Evolutionary conservation across 2,797 vertebrate species (phyloP).

Genomic region (Oreochromis grahami): DNA sequence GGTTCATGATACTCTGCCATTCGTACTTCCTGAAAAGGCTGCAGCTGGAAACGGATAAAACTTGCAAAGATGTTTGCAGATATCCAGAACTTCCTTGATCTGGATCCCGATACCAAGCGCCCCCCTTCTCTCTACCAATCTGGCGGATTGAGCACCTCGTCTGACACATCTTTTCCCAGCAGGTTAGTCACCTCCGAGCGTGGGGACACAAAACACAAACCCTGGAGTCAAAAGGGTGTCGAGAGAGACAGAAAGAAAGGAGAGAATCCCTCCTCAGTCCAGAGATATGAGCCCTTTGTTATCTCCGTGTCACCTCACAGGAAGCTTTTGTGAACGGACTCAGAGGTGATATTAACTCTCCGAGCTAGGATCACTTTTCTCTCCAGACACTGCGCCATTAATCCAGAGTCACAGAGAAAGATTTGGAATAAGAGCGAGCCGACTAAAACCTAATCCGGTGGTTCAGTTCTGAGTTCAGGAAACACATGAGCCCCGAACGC

Average conservation of each 20-base stretch:
- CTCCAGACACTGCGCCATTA: neutral
- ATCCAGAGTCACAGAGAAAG: neutral
- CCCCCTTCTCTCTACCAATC: neutral
- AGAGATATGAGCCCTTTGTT: slow-evolving; percentile 5
- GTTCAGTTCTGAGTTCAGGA: neutral
- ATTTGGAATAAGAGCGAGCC: neutral
- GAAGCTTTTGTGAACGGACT: neutral
- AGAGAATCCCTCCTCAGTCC: neutral
- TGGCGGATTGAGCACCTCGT: neutral
- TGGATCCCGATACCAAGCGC: neutral
- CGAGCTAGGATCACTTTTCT: accelerated
- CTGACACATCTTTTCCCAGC: neutral
- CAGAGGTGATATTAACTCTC: neutral
- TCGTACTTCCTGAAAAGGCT: neutral
- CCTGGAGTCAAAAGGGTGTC: neutral
- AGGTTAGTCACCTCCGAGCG: neutral
- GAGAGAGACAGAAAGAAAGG: neutral
- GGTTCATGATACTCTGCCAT: neutral
- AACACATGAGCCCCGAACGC: accelerated
- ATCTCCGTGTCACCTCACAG: neutral
- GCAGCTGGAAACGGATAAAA: neutral
- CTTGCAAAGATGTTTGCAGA: neutral
- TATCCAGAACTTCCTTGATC: neutral
- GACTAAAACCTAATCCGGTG: accelerated
- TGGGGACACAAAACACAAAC: neutral